Evolutionary conservation across 2,797 vertebrate species (phyloP), one percentile per base, ranked within the genome.

Genomic region (Anomalospiza imberbis): DNA sequence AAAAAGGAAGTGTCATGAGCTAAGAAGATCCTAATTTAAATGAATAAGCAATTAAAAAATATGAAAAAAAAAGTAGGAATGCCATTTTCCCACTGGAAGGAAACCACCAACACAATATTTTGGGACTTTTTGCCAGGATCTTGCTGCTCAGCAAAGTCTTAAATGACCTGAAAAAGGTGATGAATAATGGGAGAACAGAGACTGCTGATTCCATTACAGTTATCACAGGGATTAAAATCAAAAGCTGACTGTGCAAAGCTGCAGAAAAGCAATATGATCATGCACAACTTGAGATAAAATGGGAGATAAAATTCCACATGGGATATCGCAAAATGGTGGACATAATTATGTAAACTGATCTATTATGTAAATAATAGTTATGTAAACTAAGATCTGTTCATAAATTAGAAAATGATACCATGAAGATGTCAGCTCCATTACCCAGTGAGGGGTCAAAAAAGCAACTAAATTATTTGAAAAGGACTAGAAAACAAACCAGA

Each of bases 121-220:
- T 6, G 44, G 51, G 73, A 95, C 34, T 73, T 86, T 38, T 38
- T 66, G n/a, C n/a, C 13, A 51, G 20, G 50, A 84, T 72, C 36
- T 81, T 77, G 79, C 53, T 85, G 60, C 74, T 94, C 88, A 93
- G 95, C 85, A 79, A 91, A 94, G 80, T 94, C 77, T 91, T 91
- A 84, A 91, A 94, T 88, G 83, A 94, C 88, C 93, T 82, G 85
- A 58, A 90, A 94, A 93, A 95, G 82, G 44, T 86, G 83, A 96
- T 90, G 74, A 94, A 86, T 81, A 94, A 94, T 34, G 70, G 63
- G 76, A 63, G 67, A 91, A 75, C 16, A 66, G 50, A 91, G 88
- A 78, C 24, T 95, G 85, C 93, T 93, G 94, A 91, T 95, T 85
- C 78, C 53, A 87, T 71, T 76, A 22, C 45, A 80, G 67, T 93